A percentile compares a stretch with the other conserved stretches of the same genome.
Conservation (phyloP, 2,797 vertebrate species). For the Anabacerthia variegaticeps region DNA sequence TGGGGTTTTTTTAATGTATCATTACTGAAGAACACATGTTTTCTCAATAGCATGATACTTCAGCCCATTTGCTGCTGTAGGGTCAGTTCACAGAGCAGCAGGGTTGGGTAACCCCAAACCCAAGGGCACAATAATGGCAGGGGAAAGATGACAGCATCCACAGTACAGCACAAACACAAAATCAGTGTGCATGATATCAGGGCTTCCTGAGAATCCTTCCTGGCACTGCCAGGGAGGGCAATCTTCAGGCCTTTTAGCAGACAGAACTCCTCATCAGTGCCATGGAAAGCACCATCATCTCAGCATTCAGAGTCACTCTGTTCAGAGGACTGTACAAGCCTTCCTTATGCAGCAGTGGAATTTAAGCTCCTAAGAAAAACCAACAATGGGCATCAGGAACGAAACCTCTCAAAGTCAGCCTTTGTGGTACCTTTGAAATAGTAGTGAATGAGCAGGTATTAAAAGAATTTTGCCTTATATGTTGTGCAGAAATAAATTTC, state of each 20-base stretch:
- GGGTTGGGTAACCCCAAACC: background rate
- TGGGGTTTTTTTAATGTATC: background rate
- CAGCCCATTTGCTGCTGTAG: background rate
- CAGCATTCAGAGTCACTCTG: background rate
- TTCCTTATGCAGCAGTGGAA: background rate
- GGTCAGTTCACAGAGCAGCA: background rate
- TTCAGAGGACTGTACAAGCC: background rate
- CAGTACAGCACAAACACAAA: background rate
- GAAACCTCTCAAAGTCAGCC: background rate
- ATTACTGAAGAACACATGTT: background rate
- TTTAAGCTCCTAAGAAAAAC: background rate
- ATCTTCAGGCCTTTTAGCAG: background rate
- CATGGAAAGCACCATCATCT: background rate
- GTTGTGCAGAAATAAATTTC: background rate
- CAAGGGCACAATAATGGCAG: background rate
- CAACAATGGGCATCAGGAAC: background rate
- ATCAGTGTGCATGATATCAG: background rate
- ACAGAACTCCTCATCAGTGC: background rate
- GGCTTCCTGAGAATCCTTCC: background rate
- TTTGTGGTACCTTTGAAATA: background rate
- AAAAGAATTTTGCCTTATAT: background rate
- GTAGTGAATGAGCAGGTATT: background rate
- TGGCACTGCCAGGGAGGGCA: background rate
- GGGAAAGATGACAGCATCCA: background rate
- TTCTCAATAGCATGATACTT: background rate